Evolutionary conservation across 2,888 invertebrate species (phyloP), one percentile per base, ranked within the genome.

Genomic region (Nowickia ferox): DNA sequence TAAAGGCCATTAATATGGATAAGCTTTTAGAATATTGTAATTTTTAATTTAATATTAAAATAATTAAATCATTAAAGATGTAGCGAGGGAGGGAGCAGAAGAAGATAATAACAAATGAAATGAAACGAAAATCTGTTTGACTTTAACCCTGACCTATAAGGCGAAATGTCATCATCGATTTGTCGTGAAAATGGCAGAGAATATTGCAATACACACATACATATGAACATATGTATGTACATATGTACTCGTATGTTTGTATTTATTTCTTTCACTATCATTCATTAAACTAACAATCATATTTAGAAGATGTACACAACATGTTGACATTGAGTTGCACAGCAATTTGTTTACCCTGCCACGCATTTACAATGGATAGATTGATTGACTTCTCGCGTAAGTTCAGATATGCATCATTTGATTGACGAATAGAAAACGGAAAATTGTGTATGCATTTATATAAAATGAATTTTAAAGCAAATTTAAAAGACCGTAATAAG

Each of bases 61-160:
- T 38, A 15, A 30, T 59, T 59, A 59, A 59, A 40, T 61, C 40
- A 40, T 61, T 61, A 61, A 42, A 61, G 17, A 57, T 30, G 30
- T 30, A 30, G n/a, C n/a, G n/a, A n/a, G n/a, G n/a, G 30, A 30
- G 30, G 30, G 30, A 30, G 30, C 30, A n/a, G 0, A 63, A 17
- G 42, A 11, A 44, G 11, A 11, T 40, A 17, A 69, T 40, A 40
- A 69, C 48, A n/a, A n/a, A 1, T 19, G 15, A n/a, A 55, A 55
- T 17, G 30, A 6, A 57, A 9, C 15, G 30, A 19, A 40, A 40
- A 15, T 53, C 38, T 69, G 69, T 44, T 44, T 9, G 17, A 17
- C 11, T 66, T 53, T 17, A 57, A 66, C 66, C 76, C 55, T 76
- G 66, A 76, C 76, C 65, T 48, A 66, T 57, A 46, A 76, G 57